Evolutionary conservation across 35 echinoderm and acorn worm species (phyloP).

Genomic region (Stichopus chloronotus): DNA sequence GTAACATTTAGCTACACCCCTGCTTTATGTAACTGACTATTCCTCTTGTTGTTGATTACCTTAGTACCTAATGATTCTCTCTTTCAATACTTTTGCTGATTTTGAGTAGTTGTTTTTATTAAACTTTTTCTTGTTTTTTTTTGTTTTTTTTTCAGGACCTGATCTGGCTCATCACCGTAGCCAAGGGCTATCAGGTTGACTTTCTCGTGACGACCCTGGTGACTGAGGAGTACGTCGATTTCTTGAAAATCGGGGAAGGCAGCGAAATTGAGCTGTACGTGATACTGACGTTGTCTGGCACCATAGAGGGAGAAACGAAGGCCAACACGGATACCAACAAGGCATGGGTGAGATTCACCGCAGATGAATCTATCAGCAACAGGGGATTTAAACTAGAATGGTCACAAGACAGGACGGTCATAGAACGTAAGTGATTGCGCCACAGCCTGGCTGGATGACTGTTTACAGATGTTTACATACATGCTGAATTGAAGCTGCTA

Average conservation of each 20-base stretch:
- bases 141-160: slow-evolving; percentile 2
- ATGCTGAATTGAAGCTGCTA: too few relatives aligned
- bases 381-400: slow-evolving; percentile 17
- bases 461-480: too few relatives aligned
- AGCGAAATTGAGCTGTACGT: not conserved
- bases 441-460: too few relatives aligned
- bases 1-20: too few relatives aligned
- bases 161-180: slow-evolving; percentile 36
- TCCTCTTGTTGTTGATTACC: too few relatives aligned
- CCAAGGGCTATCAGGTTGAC: slow-evolving; percentile 46
- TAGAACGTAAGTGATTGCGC: slow-evolving; percentile 5
- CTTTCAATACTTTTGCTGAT: too few relatives aligned
- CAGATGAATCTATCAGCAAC: slow-evolving; percentile 8
- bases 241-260: slow-evolving; percentile 9
- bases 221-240: slow-evolving; percentile 9
- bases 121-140: too few relatives aligned
- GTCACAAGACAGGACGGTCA: slow-evolving; percentile 20
- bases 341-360: slow-evolving; percentile 37
- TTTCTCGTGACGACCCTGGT: not conserved
- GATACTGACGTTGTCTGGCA: not conserved
- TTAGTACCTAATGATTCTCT: too few relatives aligned
- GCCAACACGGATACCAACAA: not conserved
- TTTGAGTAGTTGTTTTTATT: too few relatives aligned
- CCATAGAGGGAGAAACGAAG: not conserved
- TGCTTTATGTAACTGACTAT: too few relatives aligned